Conservation (phyloP, 2,888 invertebrate genomes). For the Pachymerium ferrugineum region DNA sequence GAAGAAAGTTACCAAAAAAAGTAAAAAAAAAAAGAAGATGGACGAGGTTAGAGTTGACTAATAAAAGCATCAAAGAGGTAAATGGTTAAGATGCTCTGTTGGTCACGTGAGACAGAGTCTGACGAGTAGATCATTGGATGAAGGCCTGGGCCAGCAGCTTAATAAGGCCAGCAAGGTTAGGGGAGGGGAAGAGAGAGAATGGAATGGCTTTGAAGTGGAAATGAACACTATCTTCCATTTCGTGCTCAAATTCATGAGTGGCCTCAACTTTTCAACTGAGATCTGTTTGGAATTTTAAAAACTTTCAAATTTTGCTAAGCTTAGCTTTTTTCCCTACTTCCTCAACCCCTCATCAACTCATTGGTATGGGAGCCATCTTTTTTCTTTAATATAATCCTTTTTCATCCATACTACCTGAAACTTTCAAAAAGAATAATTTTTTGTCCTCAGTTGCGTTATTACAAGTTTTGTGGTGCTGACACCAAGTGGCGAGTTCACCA, state of each 20-base stretch:
- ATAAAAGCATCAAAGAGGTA: not conserved
- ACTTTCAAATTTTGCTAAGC: slow-evolving; percentile 25
- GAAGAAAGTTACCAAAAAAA: not conserved
- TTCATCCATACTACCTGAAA: not conserved
- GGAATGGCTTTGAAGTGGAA: slow-evolving; percentile 25
- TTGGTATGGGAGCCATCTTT: slow-evolving; percentile 24
- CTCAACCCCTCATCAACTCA: slow-evolving; percentile 9
- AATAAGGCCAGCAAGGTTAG: slow-evolving; percentile 23
- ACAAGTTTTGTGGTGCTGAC: slow-evolving; percentile 10
- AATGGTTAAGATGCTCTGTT: not conserved
- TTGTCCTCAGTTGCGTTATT: not conserved
- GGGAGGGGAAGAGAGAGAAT: slow-evolving; percentile 5
- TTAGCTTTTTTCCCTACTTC: slow-evolving; percentile 12
- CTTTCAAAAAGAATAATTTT: not conserved
- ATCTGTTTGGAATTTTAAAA: slow-evolving; percentile 23
- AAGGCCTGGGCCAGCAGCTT: slow-evolving; percentile 24
- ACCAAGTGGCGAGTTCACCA: not conserved
- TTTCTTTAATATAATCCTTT: slow-evolving; percentile 16
- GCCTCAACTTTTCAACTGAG: slow-evolving; percentile 20
- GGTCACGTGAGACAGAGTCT: slow-evolving; percentile 6
- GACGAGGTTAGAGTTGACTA: no score
- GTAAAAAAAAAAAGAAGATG: not conserved
- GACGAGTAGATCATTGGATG: slow-evolving; percentile 23
- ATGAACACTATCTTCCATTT: slow-evolving; percentile 22
- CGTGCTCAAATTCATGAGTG: slow-evolving; percentile 21